Evolutionary conservation across 2,888 invertebrate genomes (phyloP).

Genomic region (Esperia sulphurella): DNA sequence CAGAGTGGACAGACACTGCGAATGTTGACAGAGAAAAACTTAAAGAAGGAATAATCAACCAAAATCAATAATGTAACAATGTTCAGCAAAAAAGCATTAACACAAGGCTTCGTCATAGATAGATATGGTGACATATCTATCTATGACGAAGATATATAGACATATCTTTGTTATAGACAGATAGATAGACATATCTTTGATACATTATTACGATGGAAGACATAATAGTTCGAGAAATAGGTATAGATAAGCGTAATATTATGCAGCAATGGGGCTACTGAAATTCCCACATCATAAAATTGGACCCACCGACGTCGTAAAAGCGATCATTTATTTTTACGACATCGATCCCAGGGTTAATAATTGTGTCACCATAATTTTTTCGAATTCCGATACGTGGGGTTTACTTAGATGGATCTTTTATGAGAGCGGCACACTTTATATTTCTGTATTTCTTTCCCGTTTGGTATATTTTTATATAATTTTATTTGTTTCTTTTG

Average conservation of each 20-base stretch:
- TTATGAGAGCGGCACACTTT: neutral
- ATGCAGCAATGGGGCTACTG: conserved; percentile 46
- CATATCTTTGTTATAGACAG: conserved; percentile 11
- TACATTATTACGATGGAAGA: conserved; percentile 19
- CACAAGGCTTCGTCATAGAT: no score
- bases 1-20: no score
- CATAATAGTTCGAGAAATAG: conserved; percentile 22
- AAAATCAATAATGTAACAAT: no score
- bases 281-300: conserved; percentile 67
- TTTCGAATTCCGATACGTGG: conserved; percentile 18
- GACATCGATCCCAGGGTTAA: conserved; percentile 55
- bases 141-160: no score
- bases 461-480: no score
- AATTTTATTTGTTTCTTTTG: no score
- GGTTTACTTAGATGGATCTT: neutral
- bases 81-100: no score
- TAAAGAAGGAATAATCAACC: no score
- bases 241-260: conserved; percentile 48
- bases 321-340: conserved; percentile 67
- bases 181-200: neutral
- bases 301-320: conserved; percentile 51
- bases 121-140: no score
- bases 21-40: no score
- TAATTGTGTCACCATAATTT: conserved; percentile 61
- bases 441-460: no score